phyloP scores from a whole-genome alignment of 2,113 vertebrate genomes.

The Macrotus californicus region DNA sequence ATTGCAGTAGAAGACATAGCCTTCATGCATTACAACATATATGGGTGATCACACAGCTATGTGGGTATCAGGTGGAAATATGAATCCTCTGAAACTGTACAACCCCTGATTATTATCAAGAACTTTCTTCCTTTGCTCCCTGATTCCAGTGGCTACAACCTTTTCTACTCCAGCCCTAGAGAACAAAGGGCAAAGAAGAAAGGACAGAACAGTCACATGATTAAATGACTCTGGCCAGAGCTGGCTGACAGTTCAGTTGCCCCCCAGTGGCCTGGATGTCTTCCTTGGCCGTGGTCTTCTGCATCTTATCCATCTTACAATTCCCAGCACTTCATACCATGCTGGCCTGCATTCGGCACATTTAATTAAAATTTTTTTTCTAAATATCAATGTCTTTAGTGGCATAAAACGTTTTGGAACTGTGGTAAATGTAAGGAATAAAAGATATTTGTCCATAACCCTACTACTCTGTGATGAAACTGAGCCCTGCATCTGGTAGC shows the following conservation, averaged over 20 bases:
- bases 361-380: background rate
- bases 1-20: background rate
- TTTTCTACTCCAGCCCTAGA: background rate
- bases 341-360: background rate
- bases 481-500: background rate
- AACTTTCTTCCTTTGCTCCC: background rate
- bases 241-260: accelerated
- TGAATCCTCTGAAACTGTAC: background rate
- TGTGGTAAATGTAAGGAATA: background rate
- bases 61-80: background rate
- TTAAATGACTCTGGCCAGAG: too few species aligned
- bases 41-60: background rate
- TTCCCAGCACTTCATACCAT: background rate
- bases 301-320: accelerated
- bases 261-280: accelerated
- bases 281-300: accelerated
- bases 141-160: background rate
- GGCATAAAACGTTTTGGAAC: background rate
- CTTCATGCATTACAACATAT: background rate
- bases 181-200: background rate
- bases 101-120: background rate
- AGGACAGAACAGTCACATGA: background rate
- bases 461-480: background rate
- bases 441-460: background rate
- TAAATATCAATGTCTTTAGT: background rate